Evolutionary conservation across 92 coral and sea anemone species (phyloP), one percentile per base, ranked within the genome.

Genomic region (Siderastrea radians): DNA sequence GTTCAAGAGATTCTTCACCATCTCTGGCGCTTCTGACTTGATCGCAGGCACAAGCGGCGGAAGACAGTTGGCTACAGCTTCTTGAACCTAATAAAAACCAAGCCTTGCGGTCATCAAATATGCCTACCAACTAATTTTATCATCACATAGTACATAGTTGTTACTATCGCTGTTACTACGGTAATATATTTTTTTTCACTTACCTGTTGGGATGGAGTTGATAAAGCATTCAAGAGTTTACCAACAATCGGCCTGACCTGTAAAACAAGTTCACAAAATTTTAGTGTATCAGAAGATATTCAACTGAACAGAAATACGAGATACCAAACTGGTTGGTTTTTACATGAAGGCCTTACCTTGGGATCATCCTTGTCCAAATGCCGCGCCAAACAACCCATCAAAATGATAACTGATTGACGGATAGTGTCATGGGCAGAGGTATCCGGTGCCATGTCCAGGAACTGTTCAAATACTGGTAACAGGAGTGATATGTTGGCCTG

Each of bases 171-270:
- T 26, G 38, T 26, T 26, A 26, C 38, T 26, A 26, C 38, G 38
- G 38, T 26, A 26, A 26, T 26, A 49, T 12, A 6, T 4, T 43
- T 64, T 16, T 2, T 46, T 63, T 78, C n/a, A 68, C 92, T 50
- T 72, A 94, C 99, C 89, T 97, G 99, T 87, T 97, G 99, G 48
- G 99, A 97, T 59, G 99, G 99, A 2, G 99, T 97, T 11, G 99
- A 97, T 11, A 97, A 83, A 0, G 98, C 95, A 47, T 92, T 89
- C 59, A 97, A 85, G 81, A 97, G 90, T 92, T 95, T 97, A 12
- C 92, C 91, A 13, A 97, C 95, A 54, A 97, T 95, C 19, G 99
- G 99, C 55, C 96, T 93, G 79, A 97, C 99, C 99, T 97, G 78
- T 1, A 52, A 67, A 69, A n/a, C 13, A 13, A 61, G 49, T 52